Base-by-base conservation (phyloP, 2,113 vertebrate genomes). In the Caranx melampygus region DNA sequence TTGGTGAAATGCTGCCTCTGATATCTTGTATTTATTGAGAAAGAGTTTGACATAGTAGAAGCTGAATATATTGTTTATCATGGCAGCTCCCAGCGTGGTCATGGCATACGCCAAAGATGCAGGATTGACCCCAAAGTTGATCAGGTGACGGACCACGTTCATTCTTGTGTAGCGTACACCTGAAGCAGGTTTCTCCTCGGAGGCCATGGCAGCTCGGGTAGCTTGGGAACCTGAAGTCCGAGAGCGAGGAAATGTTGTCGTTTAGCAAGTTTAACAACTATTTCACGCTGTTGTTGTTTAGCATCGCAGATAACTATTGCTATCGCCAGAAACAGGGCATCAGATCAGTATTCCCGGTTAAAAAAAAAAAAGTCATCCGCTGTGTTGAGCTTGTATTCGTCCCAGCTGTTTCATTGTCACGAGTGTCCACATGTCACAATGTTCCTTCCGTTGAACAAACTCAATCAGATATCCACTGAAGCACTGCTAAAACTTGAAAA, bases 31-130 rank as follows among this genome's bases (percentile, higher is more conserved):
- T 13, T 86, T 92, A 66, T 96, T 95, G 51, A 98, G 82, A 83
- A 97, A 98, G 21, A 98, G 94, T 84, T 99, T 98, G 14, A 99
- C 95, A 0, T 96, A 98, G 88, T 99, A 98, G 92, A 99, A 99
- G 86, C 92, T 95, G 80, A 98, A 99, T 82, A 97, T 94, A 34
- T 95, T 97, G 90, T 96, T 97, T 90, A 98, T 96, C 96, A 97
- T 97, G 60, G 91, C 87, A 44, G 96, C 91, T 3, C 96, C 97
- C 33, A 99, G 90, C 0, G 96, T 97, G 14, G 96, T 97, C 96
- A 97, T 95, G 65, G 95, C 95, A 85, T 96, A 98, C 9, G 96
- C 95, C 86, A 96, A 47, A 0, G 95, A 95, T 68, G 92, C 94
- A 11, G 88, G 81, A 49, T 97, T 94, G 62, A 96, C 75, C 63